phyloP scores from a whole-genome alignment of 2,888 invertebrate species.

The Trissolcus brochymenae region DNA sequence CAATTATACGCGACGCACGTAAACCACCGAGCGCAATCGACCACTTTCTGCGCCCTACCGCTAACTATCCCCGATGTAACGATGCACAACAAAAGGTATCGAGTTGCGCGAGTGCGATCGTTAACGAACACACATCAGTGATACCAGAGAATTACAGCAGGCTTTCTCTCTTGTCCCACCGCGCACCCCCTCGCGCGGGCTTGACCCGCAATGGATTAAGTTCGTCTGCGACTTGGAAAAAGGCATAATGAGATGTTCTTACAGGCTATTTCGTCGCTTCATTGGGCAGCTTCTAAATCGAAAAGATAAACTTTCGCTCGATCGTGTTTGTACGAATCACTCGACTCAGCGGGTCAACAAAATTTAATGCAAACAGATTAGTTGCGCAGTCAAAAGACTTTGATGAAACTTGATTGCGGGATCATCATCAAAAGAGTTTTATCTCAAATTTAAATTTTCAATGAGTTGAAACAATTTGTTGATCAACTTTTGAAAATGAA shows the following conservation, averaged over 20 bases:
- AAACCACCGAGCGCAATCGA: conserved; percentile 67
- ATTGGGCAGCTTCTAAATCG: not conserved
- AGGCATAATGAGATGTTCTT: conserved; percentile 28
- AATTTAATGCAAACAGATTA: conserved; percentile 13
- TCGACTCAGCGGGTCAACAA: conserved; percentile 1
- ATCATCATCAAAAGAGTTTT: conserved; percentile 7
- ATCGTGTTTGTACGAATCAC: conserved; percentile 12
- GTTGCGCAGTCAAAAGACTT: conserved; percentile 16
- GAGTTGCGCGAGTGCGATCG: conserved; percentile 70
- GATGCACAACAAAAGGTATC: conserved; percentile 72
- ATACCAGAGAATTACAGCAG: conserved; percentile 57
- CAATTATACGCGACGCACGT: conserved; percentile 63
- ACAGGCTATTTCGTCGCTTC: conserved; percentile 12
- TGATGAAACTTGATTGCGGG: conserved; percentile 19
- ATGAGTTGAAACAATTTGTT: not conserved
- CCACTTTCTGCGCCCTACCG: conserved; percentile 65
- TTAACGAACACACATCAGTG: conserved; percentile 66
- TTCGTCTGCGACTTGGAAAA: conserved; percentile 6
- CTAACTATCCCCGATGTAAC: conserved; percentile 67
- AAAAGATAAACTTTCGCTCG: not conserved
- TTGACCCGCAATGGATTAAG: conserved; percentile 46
- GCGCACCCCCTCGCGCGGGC: conserved; percentile 16
- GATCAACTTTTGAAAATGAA: not conserved
- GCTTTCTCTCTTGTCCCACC: conserved; percentile 12
- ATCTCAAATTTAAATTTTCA: no score